A percentile compares a stretch with the other conserved stretches of the same genome.
These are phyloP conservation scores for Bos taurus DNA, from an alignment of 2,113 vertebrate species.

Conservation along the genomic window ARS-UCD2.0 NC_037337.1:81952001-81952500, in stretches of 20 bases:
- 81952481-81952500: not conserved
- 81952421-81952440: not conserved
- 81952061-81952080: not conserved
- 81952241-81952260: not conserved
- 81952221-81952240: not conserved
- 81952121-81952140: not conserved
- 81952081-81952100: not conserved
- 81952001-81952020: not conserved
- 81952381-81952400: not conserved
- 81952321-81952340: not conserved
- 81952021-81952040: not conserved
- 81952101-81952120: not conserved
- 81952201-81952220: not conserved
- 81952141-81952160: not conserved
- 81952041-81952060: not conserved
- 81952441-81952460: not conserved
- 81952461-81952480: not conserved
- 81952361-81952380: not conserved
- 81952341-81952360: not conserved
- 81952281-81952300: not conserved
- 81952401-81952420: not conserved
- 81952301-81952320: not conserved
- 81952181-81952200: not conserved
- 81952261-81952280: not conserved
- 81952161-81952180: not conserved